Evolutionary conservation across 2,113 vertebrate genomes (phyloP).

Genomic region (Leuciscus idus): DNA sequence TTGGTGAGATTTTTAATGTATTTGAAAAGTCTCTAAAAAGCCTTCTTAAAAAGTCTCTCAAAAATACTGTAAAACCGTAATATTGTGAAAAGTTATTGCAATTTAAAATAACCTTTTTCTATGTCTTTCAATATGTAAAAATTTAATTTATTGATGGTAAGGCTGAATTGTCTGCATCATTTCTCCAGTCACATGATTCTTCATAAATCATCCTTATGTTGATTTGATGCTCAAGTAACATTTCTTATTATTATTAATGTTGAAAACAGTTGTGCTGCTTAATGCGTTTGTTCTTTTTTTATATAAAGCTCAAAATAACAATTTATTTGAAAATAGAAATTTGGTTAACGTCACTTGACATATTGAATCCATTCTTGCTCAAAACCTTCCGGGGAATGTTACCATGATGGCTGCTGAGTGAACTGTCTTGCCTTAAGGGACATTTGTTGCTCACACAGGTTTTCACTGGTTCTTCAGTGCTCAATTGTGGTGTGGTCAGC

Average conservation of each 20-base stretch:
- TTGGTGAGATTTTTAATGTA: no score
- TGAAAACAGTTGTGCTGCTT: background rate
- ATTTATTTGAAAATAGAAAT: background rate
- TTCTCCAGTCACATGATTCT: background rate
- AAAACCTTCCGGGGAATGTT: background rate
- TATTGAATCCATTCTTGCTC: no score
- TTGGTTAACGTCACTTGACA: no score
- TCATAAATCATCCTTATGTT: background rate
- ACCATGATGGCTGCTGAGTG: background rate
- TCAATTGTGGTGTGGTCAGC: background rate
- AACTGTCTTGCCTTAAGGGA: background rate
- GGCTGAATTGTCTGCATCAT: background rate
- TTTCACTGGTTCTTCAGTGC: background rate
- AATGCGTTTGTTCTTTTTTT: background rate
- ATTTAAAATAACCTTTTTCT: background rate
- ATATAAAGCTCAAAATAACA: background rate
- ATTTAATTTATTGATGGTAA: background rate
- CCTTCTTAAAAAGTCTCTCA: background rate
- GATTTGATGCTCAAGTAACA: background rate
- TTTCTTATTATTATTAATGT: background rate
- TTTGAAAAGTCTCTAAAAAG: no score
- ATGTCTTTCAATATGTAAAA: background rate
- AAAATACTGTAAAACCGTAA: background rate
- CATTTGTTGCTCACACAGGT: background rate
- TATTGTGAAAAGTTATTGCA: background rate